These are phyloP conservation scores for Ceraclea dissimilis DNA, from an alignment of 2,888 invertebrate species.

Conservation along the genomic window DNA sequence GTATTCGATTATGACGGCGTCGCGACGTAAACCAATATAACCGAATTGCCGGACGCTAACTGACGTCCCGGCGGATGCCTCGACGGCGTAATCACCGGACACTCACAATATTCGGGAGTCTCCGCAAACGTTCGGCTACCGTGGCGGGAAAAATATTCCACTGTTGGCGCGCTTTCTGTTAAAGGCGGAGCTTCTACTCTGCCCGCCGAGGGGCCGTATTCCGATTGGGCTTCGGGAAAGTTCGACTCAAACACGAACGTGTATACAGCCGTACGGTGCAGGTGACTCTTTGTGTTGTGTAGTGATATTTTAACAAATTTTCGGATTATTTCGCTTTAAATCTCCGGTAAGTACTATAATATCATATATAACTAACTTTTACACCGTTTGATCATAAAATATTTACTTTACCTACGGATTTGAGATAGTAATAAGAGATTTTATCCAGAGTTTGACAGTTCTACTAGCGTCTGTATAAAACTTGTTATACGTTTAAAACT, in stretches of 20 bases:
- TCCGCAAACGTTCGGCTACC: slow-evolving; percentile 19
- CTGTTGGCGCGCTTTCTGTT: slow-evolving; percentile 9
- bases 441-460: slow-evolving; percentile 16
- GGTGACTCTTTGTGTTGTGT: neutral
- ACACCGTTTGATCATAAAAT: neutral
- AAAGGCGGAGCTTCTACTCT: slow-evolving; percentile 12
- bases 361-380: neutral
- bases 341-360: slow-evolving; percentile 4
- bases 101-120: slow-evolving; percentile 19
- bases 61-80: slow-evolving; percentile 20
- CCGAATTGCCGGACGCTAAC: slow-evolving; percentile 25
- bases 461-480: slow-evolving; percentile 24
- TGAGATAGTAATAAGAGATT: neutral
- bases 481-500: slow-evolving; percentile 3
- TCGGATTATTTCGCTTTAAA: slow-evolving; percentile 2
- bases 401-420: neutral
- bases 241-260: neutral
- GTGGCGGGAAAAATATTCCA: slow-evolving; percentile 19
- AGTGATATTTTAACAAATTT: neutral
- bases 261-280: slow-evolving; percentile 15
- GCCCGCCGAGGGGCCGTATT: slow-evolving; percentile 19
- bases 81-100: slow-evolving; percentile 24
- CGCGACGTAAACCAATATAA: slow-evolving; percentile 22
- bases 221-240: slow-evolving; percentile 10
- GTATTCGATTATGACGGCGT: slow-evolving; percentile 16